Evolutionary conservation across 1,140 invertebrate genomes (phyloP), one percentile per base, ranked within the genome.

Genomic region (Hyposmocoma kahamanoa): DNA sequence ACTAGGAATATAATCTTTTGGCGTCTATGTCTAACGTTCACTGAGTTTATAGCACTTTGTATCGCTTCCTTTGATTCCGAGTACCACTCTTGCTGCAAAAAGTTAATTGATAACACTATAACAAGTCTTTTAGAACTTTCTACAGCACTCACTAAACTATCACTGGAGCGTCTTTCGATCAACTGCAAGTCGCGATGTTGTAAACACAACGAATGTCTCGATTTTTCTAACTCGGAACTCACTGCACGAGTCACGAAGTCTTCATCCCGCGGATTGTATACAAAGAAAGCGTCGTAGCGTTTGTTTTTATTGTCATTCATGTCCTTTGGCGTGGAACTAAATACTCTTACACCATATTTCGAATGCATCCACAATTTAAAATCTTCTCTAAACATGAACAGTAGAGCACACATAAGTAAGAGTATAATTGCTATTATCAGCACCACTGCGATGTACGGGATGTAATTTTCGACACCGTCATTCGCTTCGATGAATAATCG

Each of bases 351-450:
- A 1, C 95, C 95, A 79, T 96, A 97, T 56, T 92, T 92, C 24
- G 95, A 94, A 74, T 96, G 96, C 50, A 96, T 88, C 94, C 95
- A 97, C 47, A 97, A 91, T 53, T 94, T 90, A 45, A 97, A 91
- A 45, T 95, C 91, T 75, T 96, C 94, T 42, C 94, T 88, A 70
- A 96, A 95, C 67, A 96, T 90, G 55, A 96, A 94, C 36, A 92
- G 90, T 11, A 96, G 84, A 21, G 95, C 91, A 32, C 94, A 88
- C 24, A 92, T 89, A 9, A 95, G 87, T n/a, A 95, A 86, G 24
- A 93, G 86, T 51, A 93, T 87, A 28, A 96, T 90, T 30, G 94
- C 86, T 47, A 95, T 84, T 44, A 94, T 90, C 41, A 94, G 80
- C 0, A 93, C 91, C 0, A 92, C 91, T 9, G 93, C 92, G n/a